These are phyloP conservation scores for Dipodomys spectabilis DNA, from an alignment of 2,113 vertebrate species.

Conservation along the genomic window DNA sequence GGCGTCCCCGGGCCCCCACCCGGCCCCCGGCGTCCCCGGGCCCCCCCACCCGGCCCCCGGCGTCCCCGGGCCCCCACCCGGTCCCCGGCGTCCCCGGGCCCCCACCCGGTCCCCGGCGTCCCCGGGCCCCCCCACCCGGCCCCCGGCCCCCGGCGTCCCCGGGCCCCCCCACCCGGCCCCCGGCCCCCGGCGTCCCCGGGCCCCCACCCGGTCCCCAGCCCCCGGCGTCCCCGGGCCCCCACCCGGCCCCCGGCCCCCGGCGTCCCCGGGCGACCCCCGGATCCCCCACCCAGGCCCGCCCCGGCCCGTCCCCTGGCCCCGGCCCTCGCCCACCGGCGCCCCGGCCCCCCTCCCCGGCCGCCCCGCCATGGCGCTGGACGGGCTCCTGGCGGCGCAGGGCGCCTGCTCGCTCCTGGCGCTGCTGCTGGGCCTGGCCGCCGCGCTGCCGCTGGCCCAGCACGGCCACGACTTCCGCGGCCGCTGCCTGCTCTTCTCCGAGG, in stretches of 20 bases:
- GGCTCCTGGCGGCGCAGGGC: slow-evolving; percentile 94
- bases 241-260: background rate
- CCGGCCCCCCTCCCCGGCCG: slow-evolving; percentile 80
- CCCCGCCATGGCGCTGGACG: slow-evolving; percentile 91
- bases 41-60: background rate
- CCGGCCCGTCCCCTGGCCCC: slow-evolving; percentile 39
- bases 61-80: background rate
- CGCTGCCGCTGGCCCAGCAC: slow-evolving; percentile 96
- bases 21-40: too few species aligned
- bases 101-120: slow-evolving; percentile 68
- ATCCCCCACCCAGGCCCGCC: slow-evolving; percentile 76
- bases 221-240: too few species aligned
- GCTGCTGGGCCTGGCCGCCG: slow-evolving; percentile 94
- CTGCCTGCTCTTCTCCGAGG: slow-evolving; percentile 96
- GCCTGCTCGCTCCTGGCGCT: slow-evolving; percentile 95
- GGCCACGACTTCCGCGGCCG: slow-evolving; percentile 94
- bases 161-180: too few species aligned
- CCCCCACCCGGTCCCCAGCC: background rate
- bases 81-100: background rate
- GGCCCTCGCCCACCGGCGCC: too few species aligned
- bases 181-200: too few species aligned
- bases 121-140: background rate
- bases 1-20: background rate
- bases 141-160: background rate
- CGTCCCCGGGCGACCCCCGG: slow-evolving; percentile 12